Evolutionary conservation across 1,140 invertebrate species (phyloP).

Genomic region (Rhagoletis zephyria): DNA sequence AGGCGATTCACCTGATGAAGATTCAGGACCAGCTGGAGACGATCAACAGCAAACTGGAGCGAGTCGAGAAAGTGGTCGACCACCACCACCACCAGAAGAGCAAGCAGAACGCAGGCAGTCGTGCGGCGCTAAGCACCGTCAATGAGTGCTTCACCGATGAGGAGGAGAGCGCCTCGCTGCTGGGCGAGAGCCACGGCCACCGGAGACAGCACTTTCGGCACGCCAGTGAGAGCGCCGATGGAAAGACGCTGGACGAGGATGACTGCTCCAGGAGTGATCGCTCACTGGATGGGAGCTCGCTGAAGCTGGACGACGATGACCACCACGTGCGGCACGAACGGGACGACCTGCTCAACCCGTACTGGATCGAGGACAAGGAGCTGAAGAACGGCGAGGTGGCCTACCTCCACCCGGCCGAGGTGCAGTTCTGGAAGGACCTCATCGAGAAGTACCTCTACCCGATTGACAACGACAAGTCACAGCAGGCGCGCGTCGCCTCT

Average conservation of each 20-base stretch:
- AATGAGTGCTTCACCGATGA: too few relatives aligned
- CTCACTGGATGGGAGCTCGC: slow-evolving; percentile 87
- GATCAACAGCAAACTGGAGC: slow-evolving; percentile 85
- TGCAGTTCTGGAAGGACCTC: slow-evolving; percentile 94
- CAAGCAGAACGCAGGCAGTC: too few relatives aligned
- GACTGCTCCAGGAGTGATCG: too few relatives aligned
- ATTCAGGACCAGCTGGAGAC: slow-evolving; percentile 89
- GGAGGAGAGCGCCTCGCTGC: too few relatives aligned
- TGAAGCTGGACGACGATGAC: slow-evolving; percentile 72
- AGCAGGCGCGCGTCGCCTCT: slow-evolving; percentile 88
- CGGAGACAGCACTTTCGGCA: too few relatives aligned
- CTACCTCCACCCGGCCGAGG: slow-evolving; percentile 86
- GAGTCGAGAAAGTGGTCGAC: too few relatives aligned
- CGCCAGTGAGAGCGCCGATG: too few relatives aligned
- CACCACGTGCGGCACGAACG: slow-evolving; percentile 82
- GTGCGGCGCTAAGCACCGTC: too few relatives aligned
- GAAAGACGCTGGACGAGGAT: too few relatives aligned
- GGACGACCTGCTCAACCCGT: slow-evolving; percentile 90
- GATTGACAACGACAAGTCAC: slow-evolving; percentile 94
- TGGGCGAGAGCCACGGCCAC: too few relatives aligned
- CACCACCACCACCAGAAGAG: too few relatives aligned
- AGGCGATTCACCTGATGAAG: slow-evolving; percentile 87
- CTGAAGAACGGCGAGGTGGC: slow-evolving; percentile 92
- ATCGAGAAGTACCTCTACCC: slow-evolving; percentile 94
- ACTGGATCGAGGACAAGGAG: slow-evolving; percentile 94